A percentile compares a stretch with the other conserved stretches of the same genome.
Conservation (phyloP, 2,888 invertebrate genomes). For the Elegia similella region DNA sequence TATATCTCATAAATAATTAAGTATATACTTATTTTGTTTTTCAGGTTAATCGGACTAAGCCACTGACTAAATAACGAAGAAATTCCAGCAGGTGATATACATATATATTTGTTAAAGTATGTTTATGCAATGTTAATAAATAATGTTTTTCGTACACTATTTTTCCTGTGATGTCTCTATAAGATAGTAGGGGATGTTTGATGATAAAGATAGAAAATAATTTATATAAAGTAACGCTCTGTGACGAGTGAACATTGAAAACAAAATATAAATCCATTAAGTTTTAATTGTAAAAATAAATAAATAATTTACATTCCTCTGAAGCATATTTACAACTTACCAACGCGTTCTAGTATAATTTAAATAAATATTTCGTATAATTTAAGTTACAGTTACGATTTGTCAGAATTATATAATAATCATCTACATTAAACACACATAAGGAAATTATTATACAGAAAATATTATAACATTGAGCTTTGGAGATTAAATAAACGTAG, state of each 20-base stretch:
- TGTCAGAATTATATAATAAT: not conserved
- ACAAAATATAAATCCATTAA: conserved; percentile 7
- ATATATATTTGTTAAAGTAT: not conserved
- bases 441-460: conserved; percentile 7
- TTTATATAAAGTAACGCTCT: too few relatives aligned
- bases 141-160: not conserved
- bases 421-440: not conserved
- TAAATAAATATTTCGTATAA: conserved; percentile 33
- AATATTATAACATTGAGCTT: conserved; percentile 5
- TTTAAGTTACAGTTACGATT: conserved; percentile 22
- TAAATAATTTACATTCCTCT: conserved; percentile 72
- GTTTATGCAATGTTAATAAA: not conserved
- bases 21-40: too few relatives aligned
- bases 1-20: too few relatives aligned
- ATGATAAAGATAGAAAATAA: too few relatives aligned
- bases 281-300: conserved; percentile 65
- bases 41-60: not conserved
- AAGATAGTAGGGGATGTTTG: too few relatives aligned
- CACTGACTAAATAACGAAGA: too few relatives aligned
- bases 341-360: conserved; percentile 48
- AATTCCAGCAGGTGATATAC: not conserved
- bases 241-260: not conserved
- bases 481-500: conserved; percentile 1
- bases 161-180: not conserved
- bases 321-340: conserved; percentile 76